Percentiles rank a stretch among this genome's conserved stretches.
Conservation (phyloP, 2,888 invertebrate genomes). For the Trilocha varians region DNA sequence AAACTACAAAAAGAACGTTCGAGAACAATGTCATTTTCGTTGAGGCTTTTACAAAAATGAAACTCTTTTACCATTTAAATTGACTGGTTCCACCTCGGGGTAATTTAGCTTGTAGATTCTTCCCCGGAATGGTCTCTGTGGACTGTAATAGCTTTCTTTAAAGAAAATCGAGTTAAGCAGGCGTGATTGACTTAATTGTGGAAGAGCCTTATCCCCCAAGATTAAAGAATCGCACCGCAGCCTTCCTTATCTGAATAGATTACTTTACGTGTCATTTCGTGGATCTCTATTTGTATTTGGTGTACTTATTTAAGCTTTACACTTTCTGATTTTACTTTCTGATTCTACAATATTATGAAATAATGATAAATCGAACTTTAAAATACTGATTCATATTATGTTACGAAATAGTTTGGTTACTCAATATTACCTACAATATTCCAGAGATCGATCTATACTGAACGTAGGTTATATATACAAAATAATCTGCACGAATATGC, state of each 20-base stretch:
- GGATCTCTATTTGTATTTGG: neutral
- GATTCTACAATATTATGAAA: no score
- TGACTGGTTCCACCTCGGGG: constrained; percentile 56
- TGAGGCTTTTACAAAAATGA: constrained; percentile 46
- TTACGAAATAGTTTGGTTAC: no score
- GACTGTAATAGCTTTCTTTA: constrained; percentile 62
- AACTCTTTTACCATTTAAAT: constrained; percentile 64
- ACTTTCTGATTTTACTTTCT: no score
- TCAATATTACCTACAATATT: no score
- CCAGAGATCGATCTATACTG: no score
- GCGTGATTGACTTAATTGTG: constrained; percentile 62
- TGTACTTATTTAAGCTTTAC: no score
- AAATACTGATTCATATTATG: no score
- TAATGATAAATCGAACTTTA: no score
- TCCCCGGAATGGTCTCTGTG: constrained; percentile 50
- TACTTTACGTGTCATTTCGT: constrained; percentile 7
- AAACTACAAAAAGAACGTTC: neutral
- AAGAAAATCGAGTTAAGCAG: constrained; percentile 63
- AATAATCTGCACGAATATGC: no score
- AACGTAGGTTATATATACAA: no score
- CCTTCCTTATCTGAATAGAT: constrained; percentile 17
- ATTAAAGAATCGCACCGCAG: constrained; percentile 29
- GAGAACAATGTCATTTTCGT: constrained; percentile 30
- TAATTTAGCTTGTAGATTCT: constrained; percentile 46
- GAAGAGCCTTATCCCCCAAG: constrained; percentile 38